Evolutionary conservation across 2,113 vertebrate species (phyloP), one percentile per base, ranked within the genome.

Genomic region (Sprattus sprattus): DNA sequence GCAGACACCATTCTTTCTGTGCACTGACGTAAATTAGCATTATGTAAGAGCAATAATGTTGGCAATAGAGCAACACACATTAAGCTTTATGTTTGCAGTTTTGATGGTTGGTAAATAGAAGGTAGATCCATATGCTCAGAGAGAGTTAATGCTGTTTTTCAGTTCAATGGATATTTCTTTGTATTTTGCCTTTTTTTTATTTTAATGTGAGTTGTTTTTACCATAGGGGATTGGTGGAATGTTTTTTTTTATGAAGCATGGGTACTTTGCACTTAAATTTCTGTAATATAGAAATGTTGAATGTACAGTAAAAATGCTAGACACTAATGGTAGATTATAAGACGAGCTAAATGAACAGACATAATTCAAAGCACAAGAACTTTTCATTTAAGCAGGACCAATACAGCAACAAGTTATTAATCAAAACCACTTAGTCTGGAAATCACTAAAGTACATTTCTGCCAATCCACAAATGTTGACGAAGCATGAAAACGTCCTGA

Each of bases 241-340:
- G 10, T 78, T 25, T 78, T 39, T 32, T 78, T 15, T 39, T 44
- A 78, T 13, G 10, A 39, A 16, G 28, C 71, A 78, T 78, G 25
- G 71, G 28, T 78, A 78, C 71, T 78, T 78, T 78, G 71, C 71
- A 78, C 71, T 78, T 78, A 28, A 16, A 16, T 39, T 78, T 78
- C 32, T 78, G 71, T 78, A 78, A 78, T 78, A 78, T 78, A 78
- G 39, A 71, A 71, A 78, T 13, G 28, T 78, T 32, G 71, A 78
- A 78, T 78, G 71, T 78, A 78, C 71, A 78, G 71, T 78, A 39
- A 15, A 67, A 67, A 78, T 39, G 67, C 0, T 78, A 39, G 25
- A 78, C 25, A 32, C 71, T 78, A 78, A 78, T 78, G 28, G 71
- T 32, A 78, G 71, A 78, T 78, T 16, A 78, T 16, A 10, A 11